A percentile compares a stretch with the other conserved stretches of the same genome.
phyloP scores from a whole-genome alignment of 1,140 invertebrate genomes.

The Contarinia nasturtii region DNA sequence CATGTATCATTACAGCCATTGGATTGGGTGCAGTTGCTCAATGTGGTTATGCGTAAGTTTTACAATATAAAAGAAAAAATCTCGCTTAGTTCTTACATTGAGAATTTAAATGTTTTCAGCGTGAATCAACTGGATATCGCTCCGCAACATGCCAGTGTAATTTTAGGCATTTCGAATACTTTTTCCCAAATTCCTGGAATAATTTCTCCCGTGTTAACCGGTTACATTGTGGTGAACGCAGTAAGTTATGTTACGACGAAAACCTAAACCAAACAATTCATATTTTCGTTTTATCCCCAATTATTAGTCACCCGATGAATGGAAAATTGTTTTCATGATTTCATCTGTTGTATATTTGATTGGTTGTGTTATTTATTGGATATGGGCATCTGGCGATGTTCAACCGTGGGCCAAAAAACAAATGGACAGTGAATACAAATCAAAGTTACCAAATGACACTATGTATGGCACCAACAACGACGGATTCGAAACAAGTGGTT shows the following conservation, averaged over 20 bases:
- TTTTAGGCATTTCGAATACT: constrained; percentile 80
- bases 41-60: constrained; percentile 61
- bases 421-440: no score
- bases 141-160: constrained; percentile 56
- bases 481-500: no score
- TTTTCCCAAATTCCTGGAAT: constrained; percentile 76
- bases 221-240: constrained; percentile 50
- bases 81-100: background rate
- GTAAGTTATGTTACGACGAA: constrained; percentile 25
- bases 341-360: constrained; percentile 54
- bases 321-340: constrained; percentile 71
- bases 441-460: no score
- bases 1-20: constrained; percentile 65
- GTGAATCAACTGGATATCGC: constrained; percentile 79
- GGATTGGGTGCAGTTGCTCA: constrained; percentile 76
- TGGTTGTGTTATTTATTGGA: constrained; percentile 57
- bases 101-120: constrained; percentile 32
- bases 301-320: constrained; percentile 49
- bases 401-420: constrained; percentile 47
- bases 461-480: no score
- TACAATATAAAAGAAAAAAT: background rate
- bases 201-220: constrained; percentile 59
- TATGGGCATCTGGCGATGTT: constrained; percentile 59
- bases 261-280: no score
- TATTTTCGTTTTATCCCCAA: constrained; percentile 6